Conservation (phyloP, 2,888 invertebrate species). For the Eumerus sabulonum region DNA sequence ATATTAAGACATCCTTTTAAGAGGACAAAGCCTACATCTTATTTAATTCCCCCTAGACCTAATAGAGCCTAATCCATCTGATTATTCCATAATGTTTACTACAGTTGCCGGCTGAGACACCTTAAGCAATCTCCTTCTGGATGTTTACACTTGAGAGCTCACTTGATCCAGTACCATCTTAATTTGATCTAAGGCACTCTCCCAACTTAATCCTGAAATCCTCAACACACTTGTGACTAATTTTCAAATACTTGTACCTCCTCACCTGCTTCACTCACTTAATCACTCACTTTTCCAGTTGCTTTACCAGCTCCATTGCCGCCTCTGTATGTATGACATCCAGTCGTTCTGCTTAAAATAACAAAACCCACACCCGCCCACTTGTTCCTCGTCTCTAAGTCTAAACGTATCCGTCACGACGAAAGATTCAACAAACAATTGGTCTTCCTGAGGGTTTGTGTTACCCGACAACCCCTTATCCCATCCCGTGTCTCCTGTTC, state of each 20-base stretch:
- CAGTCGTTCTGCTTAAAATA: background rate
- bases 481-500: too few relatives aligned
- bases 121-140: background rate
- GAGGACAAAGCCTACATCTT: too few relatives aligned
- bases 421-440: constrained; percentile 37
- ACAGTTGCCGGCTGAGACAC: background rate
- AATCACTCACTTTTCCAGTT: constrained; percentile 47
- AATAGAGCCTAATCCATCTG: too few relatives aligned
- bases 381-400: constrained; percentile 3
- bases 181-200: too few relatives aligned
- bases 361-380: background rate
- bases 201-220: background rate
- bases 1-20: too few relatives aligned
- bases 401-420: constrained; percentile 37
- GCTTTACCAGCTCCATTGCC: constrained; percentile 16
- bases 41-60: too few relatives aligned
- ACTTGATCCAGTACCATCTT: background rate
- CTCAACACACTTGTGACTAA: constrained; percentile 17
- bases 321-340: constrained; percentile 28
- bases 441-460: constrained; percentile 1
- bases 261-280: constrained; percentile 37
- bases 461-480: constrained; percentile 23
- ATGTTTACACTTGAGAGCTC: background rate
- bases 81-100: too few relatives aligned
- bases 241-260: constrained; percentile 20